phyloP scores from a whole-genome alignment of 2,113 vertebrate genomes.

The Pheucticus melanocephalus region DNA sequence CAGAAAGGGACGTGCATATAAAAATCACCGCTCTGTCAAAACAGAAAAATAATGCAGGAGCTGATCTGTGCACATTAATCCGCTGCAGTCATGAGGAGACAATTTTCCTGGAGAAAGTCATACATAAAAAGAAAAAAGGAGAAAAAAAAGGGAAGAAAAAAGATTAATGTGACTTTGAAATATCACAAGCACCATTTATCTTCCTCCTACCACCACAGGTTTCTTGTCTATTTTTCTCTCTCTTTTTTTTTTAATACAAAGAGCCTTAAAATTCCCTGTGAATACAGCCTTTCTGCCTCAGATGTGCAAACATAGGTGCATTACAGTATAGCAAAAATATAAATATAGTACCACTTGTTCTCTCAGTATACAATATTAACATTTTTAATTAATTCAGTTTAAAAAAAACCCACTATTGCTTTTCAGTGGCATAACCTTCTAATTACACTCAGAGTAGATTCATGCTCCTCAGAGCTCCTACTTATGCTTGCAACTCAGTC shows the following conservation, averaged over 20 bases:
- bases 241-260: neutral
- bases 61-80: slow-evolving; percentile 65
- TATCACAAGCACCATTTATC: slow-evolving; percentile 64
- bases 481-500: neutral
- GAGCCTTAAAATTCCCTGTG: slow-evolving; percentile 26
- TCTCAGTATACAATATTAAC: neutral
- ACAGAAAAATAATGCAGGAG: slow-evolving; percentile 65
- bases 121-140: slow-evolving; percentile 55
- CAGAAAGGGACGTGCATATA: slow-evolving; percentile 28
- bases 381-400: neutral
- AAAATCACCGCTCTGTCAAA: slow-evolving; percentile 65
- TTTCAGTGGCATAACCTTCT: neutral
- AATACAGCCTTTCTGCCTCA: neutral
- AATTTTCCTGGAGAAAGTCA: slow-evolving; percentile 64
- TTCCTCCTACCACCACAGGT: slow-evolving; percentile 57
- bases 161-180: slow-evolving; percentile 69
- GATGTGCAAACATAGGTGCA: neutral
- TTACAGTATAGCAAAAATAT: neutral
- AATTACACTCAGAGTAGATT: neutral
- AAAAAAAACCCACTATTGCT: neutral
- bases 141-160: neutral
- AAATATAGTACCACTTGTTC: neutral
- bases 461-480: neutral
- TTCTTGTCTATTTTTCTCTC: neutral
- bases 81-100: slow-evolving; percentile 54